Conservation (phyloP, 2,797 vertebrate species). For the Naso thynnoides region DNA sequence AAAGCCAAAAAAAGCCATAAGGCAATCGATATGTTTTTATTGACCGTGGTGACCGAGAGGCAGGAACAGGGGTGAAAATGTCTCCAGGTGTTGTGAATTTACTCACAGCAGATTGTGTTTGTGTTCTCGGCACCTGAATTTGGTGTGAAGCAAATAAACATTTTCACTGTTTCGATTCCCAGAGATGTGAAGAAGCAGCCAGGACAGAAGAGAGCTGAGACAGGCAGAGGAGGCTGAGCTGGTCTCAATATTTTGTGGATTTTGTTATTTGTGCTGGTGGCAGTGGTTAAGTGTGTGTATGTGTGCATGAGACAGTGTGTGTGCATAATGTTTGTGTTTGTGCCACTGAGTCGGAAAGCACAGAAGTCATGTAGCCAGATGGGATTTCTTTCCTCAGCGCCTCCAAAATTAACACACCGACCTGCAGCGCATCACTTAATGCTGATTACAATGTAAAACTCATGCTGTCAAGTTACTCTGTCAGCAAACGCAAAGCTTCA, state of each 20-base stretch:
- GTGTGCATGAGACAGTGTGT: conserved; percentile 22
- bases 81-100: conserved; percentile 5
- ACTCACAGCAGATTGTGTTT: conserved; percentile 26
- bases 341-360: conserved; percentile 35
- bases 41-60: conserved; percentile 18
- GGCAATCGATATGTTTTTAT: conserved; percentile 24
- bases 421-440: conserved; percentile 1
- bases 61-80: conserved; percentile 15
- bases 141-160: conserved; percentile 33
- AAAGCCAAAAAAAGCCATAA: not conserved
- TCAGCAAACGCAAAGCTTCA: conserved; percentile 5
- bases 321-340: conserved; percentile 30
- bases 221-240: not conserved
- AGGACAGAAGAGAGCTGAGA: conserved; percentile 27
- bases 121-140: conserved; percentile 15
- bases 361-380: conserved; percentile 14
- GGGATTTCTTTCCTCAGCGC: conserved; percentile 36
- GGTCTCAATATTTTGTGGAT: conserved; percentile 12
- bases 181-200: conserved; percentile 15
- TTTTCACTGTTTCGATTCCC: conserved; percentile 13
- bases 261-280: conserved; percentile 34
- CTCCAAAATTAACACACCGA: conserved; percentile 24
- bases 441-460: not conserved
- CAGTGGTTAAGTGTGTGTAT: conserved; percentile 6
- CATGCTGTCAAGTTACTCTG: not conserved